A percentile compares a stretch with the other conserved stretches of the same genome.
Evolutionary conservation across 1,140 invertebrate genomes (phyloP).

Genomic region (Chironomus tepperi): DNA sequence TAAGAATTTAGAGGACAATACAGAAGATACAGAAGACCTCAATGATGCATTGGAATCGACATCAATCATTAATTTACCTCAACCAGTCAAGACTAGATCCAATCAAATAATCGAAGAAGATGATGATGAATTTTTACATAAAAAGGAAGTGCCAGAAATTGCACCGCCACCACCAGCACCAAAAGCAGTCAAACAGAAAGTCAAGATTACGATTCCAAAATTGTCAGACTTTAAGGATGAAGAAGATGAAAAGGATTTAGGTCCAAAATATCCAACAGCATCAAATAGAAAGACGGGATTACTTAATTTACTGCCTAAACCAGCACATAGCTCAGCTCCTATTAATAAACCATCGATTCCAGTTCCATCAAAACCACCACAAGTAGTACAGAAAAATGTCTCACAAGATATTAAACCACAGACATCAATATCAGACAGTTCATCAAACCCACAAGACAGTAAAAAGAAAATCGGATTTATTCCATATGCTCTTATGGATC

Average conservation of each 20-base stretch:
- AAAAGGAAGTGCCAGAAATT: conserved; percentile 40
- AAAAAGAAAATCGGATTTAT: conserved; percentile 18
- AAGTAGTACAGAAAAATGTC: background rate
- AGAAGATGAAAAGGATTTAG: conserved; percentile 35
- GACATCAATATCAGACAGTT: background rate
- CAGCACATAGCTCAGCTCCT: conserved; percentile 30
- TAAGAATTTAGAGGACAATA: background rate
- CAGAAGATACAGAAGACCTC: background rate
- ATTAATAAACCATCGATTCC: conserved; percentile 33
- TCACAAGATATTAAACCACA: background rate
- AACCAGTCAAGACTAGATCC: conserved; percentile 28
- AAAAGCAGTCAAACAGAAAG: conserved; percentile 29
- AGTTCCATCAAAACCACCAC: too few relatives aligned
- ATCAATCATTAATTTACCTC: conserved; percentile 30
- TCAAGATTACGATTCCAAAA: conserved; percentile 39
- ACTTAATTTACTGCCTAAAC: conserved; percentile 45
- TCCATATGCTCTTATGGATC: background rate
- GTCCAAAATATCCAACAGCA: conserved; percentile 31
- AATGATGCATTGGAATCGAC: background rate
- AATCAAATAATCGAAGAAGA: conserved; percentile 38
- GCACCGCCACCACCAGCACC: conserved; percentile 27
- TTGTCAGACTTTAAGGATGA: conserved; percentile 46
- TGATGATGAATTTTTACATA: conserved; percentile 51
- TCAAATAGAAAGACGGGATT: conserved; percentile 36
- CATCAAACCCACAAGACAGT: conserved; percentile 24